Base-by-base conservation (phyloP, 2,113 vertebrate genomes). In the Haemorhous mexicanus region DNA sequence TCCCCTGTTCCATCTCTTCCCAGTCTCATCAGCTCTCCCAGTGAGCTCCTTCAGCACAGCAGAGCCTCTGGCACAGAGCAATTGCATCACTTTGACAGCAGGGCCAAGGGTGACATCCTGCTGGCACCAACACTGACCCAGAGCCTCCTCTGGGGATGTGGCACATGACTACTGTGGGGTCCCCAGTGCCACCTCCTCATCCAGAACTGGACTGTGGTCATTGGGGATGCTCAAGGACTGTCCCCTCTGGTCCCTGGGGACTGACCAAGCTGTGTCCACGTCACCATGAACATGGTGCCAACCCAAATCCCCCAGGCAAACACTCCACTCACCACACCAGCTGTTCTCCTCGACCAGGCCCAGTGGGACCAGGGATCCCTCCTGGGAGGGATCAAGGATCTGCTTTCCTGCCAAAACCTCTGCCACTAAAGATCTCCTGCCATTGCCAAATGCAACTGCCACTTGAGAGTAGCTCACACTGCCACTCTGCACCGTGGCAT, bases 311-410 rank as follows among this genome's bases (percentile, higher is more conserved):
- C 47, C 50, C 43, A 41, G 8, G 52, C 26, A 74, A 93, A 72
- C 0, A 0, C 46, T 77, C 20, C 82, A 73, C 35, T 43, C 20
- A 1, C 39, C 3, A 6, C 77, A 43, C 13, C 0, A 0, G 32
- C 20, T 75, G 43, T 19, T 77, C 46, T 58, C 39, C 75, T 55
- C 0, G 0, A 35, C 35, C 63, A 41, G 67, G 78, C 14, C 30
- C 0, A 0, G 33, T 28, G 55, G 35, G 46, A 50, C 24, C 7
- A 5, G 58, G 26, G 33, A 75, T 47, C 33, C 55, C 27, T 62
- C 44, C 66, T n/a, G 52, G 22, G 73, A 37, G 27, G 46, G 27
- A 63, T 9, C 10, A 5, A 52, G 55, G 16, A 37, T 43, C 73
- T 27, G 20, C 35, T 16, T 62, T 61, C 66, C 74, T 82, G 74